These are phyloP conservation scores for Psittacula cyanocephala DNA, from an alignment of 2,113 vertebrate species.

Conservation along the genomic window DNA sequence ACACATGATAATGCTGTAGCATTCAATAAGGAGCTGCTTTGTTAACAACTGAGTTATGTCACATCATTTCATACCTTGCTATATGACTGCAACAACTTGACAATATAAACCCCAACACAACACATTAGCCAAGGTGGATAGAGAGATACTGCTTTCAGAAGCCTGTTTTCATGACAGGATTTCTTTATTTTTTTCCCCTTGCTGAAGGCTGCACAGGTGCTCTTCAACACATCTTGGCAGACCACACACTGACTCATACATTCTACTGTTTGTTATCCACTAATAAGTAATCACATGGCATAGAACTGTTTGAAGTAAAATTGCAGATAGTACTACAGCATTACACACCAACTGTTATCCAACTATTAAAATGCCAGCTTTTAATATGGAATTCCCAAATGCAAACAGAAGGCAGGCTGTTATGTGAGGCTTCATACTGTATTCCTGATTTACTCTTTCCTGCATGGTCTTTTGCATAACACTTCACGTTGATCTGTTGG, in stretches of 20 bases:
- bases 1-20: neutral
- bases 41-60: slow-evolving; percentile 13
- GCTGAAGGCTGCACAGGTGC: neutral
- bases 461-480: neutral
- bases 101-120: neutral
- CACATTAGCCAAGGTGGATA: neutral
- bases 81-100: neutral
- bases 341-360: neutral
- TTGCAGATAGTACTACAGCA: neutral
- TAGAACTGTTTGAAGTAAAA: neutral
- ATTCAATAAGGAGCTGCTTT: neutral
- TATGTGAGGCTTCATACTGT: neutral
- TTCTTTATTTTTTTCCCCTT: neutral
- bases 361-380: neutral
- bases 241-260: neutral
- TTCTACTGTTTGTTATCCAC: neutral
- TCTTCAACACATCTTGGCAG: neutral
- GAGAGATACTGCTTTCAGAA: neutral
- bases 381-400: neutral
- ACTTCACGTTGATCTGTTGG: neutral
- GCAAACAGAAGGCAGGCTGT: neutral
- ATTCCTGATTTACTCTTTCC: neutral
- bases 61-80: neutral
- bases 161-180: neutral
- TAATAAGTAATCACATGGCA: neutral